These are phyloP conservation scores for Ennomos fuscantarius DNA, from an alignment of 2,888 invertebrate genomes.

Conservation along the genomic window DNA sequence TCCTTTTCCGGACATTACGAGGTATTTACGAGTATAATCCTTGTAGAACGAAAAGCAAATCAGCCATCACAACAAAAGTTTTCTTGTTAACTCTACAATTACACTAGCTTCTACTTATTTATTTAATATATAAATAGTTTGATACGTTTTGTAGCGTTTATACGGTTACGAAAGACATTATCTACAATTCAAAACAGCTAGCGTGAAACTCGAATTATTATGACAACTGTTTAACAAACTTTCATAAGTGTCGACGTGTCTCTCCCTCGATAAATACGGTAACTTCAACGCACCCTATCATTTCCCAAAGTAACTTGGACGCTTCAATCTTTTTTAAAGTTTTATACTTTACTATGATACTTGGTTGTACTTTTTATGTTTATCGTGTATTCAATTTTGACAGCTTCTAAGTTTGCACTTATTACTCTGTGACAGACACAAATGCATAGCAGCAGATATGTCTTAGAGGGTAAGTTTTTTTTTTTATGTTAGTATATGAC, in stretches of 20 bases:
- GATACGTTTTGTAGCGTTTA: conserved; percentile 27
- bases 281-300: conserved; percentile 50
- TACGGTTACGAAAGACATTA: conserved; percentile 46
- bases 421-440: too few relatives aligned
- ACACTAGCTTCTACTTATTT: conserved; percentile 11
- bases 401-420: too few relatives aligned
- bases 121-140: conserved; percentile 13
- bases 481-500: too few relatives aligned
- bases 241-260: conserved; percentile 47
- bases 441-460: too few relatives aligned
- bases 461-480: too few relatives aligned
- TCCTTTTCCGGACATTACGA: too few relatives aligned
- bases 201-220: conserved; percentile 57
- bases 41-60: too few relatives aligned
- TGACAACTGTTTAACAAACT: conserved; percentile 56
- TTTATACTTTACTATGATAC: not conserved
- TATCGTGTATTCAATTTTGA: too few relatives aligned
- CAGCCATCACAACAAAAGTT: too few relatives aligned
- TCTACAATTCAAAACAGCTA: conserved; percentile 45
- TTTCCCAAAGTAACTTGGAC: conserved; percentile 39
- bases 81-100: conserved; percentile 10
- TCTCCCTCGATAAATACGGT: conserved; percentile 34
- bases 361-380: too few relatives aligned
- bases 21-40: too few relatives aligned
- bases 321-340: conserved; percentile 19